Conservation (phyloP, 2,888 invertebrate genomes). For the Peribatodes rhomboidaria region DNA sequence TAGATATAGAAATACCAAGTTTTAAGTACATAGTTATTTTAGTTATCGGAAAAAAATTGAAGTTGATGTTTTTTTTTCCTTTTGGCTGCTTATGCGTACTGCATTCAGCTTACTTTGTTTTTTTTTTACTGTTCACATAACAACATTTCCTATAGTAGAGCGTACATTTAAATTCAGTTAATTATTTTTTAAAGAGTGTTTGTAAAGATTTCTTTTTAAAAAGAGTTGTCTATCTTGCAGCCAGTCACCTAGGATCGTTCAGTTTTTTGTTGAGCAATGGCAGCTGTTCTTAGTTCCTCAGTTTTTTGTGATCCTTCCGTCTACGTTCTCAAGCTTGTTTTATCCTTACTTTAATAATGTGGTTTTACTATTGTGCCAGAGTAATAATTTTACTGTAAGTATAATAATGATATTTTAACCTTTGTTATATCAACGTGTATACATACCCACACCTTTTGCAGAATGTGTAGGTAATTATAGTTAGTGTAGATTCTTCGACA, state of each 20-base stretch:
- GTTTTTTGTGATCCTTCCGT: slow-evolving; percentile 41
- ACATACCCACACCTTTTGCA: neutral
- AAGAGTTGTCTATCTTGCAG: slow-evolving; percentile 42
- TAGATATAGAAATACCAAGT: no score
- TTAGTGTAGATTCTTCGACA: no score
- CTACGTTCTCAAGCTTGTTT: slow-evolving; percentile 41
- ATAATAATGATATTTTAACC: neutral
- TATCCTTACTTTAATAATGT: slow-evolving; percentile 33
- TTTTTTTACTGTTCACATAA: no score
- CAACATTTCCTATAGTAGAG: neutral
- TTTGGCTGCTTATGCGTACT: no score
- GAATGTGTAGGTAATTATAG: neutral
- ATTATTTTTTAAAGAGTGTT: slow-evolving; percentile 18
- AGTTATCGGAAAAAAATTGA: no score
- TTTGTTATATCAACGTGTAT: neutral
- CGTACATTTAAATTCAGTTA: neutral
- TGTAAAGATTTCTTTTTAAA: slow-evolving; percentile 30
- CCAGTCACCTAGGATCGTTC: slow-evolving; percentile 30
- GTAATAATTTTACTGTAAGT: neutral
- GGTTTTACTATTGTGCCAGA: neutral
- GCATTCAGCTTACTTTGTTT: no score
- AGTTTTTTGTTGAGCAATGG: slow-evolving; percentile 37
- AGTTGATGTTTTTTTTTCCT: no score
- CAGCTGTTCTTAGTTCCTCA: slow-evolving; percentile 42
- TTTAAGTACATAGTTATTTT: no score